Evolutionary conservation across 2,888 invertebrate species (phyloP), one percentile per base, ranked within the genome.

Genomic region (Molanna angustata): DNA sequence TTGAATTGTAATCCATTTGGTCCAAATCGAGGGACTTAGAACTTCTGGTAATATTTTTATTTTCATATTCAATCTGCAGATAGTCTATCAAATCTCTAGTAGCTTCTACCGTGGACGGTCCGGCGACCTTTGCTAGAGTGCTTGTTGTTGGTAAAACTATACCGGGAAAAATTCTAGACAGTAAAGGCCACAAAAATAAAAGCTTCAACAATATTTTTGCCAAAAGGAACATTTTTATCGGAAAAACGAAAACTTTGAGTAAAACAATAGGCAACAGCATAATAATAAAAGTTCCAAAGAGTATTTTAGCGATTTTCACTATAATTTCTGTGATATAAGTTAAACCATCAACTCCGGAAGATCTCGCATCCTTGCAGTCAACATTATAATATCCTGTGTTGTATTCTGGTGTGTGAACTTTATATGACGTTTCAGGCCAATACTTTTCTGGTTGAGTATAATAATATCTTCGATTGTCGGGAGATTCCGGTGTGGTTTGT

Each of bases 191-290:
- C 6, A 77, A 62, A 16, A 77, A 60, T 39, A 73, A 62, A 1
- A 71, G 67, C 61, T 77, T 77, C 27, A 76, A 60, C 33, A 75
- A 73, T 47, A 74, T 61, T 62, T 76, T 77, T n/a, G 67, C 67
- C 18, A 74, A 61, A 31, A 76, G 57, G 54, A 74, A 66, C 20
- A 74, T 62, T 21, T 70, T 65, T 17, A 74, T 57, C 1, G 77
- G 76, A 43, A 75, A 60, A 18, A 77, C 62, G 56, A 77, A 63
- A 48, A 76, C 61, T 65, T 77, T 77, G 16, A 71, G 72, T 16
- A 66, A 69, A 32, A 76, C 60, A 46, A 75, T 60, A 63, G 76
- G 76, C 18, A 77, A 58, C 54, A 74, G 65, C 18, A 69, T 66
- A 54, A 77, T 73, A 42, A 71, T 65, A 35, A 74, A 71, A 19